These are phyloP conservation scores for Spea multiplicata DNA, from an alignment of 2,113 vertebrate genomes.

Conservation along the genomic window DNA sequence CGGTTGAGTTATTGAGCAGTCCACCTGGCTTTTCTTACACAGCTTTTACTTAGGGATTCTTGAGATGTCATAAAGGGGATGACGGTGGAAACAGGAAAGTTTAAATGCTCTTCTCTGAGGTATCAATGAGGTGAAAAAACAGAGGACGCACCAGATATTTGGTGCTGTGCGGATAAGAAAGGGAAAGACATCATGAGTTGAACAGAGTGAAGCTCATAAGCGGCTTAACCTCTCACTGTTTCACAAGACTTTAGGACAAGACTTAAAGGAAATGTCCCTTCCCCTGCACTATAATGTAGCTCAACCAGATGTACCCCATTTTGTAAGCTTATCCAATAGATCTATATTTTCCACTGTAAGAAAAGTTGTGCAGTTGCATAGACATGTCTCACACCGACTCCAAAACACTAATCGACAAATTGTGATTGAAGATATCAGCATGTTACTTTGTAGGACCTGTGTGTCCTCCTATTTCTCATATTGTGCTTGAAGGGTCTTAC, in stretches of 20 bases:
- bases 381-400: slow-evolving; percentile 71
- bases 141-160: neutral
- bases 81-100: neutral
- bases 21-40: slow-evolving; percentile 60
- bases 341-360: slow-evolving; percentile 32
- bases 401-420: slow-evolving; percentile 82
- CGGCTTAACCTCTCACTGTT: slow-evolving; percentile 21
- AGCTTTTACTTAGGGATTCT: slow-evolving; percentile 56
- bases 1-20: slow-evolving; percentile 46
- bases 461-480: slow-evolving; percentile 21
- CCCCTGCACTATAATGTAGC: slow-evolving; percentile 82
- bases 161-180: neutral
- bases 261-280: slow-evolving; percentile 39
- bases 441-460: slow-evolving; percentile 72
- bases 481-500: slow-evolving; percentile 97
- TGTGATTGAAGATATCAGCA: slow-evolving; percentile 82
- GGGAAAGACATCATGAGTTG: neutral
- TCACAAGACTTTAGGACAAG: slow-evolving; percentile 32
- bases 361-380: slow-evolving; percentile 38
- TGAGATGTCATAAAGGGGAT: slow-evolving; percentile 22
- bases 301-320: slow-evolving; percentile 64
- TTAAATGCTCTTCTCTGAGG: neutral
- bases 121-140: neutral
- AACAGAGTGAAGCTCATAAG: slow-evolving; percentile 12
- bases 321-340: slow-evolving; percentile 79